Evolutionary conservation across 2,797 vertebrate species (phyloP), one percentile per base, ranked within the genome.

Genomic region (Acrossocheilus fasciatus): DNA sequence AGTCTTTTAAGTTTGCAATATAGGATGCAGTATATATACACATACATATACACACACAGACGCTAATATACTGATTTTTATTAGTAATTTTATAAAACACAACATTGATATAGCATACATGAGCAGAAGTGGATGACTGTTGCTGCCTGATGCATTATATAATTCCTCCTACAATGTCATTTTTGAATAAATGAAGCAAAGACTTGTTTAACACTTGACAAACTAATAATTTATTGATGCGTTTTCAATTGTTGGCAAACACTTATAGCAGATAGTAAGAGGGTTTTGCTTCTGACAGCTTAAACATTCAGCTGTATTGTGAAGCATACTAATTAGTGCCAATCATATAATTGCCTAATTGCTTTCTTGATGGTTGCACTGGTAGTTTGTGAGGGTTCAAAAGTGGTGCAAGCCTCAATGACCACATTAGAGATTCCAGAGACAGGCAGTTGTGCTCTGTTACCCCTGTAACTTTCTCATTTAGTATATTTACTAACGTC

Each of bases 261-360:
- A 75, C n/a, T 39, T 70, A 50, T 18, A 34, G 18, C 72, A 43
- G 43, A 80, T 6, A 72, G 73, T 47, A 59, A 69, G 10, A 36
- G 52, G 66, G 43, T 76, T 82, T 43, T 34, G 52, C 79, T 34
- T 85, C 57, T 72, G 82, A 84, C 64, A 64, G 66, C 36, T 75
- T 74, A 85, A 88, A 87, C 83, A 77, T 86, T 34, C 43, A 59
- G 73, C 69, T 81, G 69, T 59, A 84, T 84, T 66, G 57, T 52
- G 17, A 52, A 54, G 77, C 50, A 79, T 45, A 70, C 87, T 89
- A 81, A 78, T 90, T 89, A 89, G 54, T 30, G 82, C 81, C 89
- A 87, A 70, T 90, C 88, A 88, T n/a, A 77, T 85, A 87, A 87
- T 81, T 86, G 79, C 79, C 68, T 89, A 87, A 90, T 90, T 89